These are phyloP conservation scores for Chloropsis cyanopogon DNA, from an alignment of 2,113 vertebrate species.

Conservation along the genomic window DNA sequence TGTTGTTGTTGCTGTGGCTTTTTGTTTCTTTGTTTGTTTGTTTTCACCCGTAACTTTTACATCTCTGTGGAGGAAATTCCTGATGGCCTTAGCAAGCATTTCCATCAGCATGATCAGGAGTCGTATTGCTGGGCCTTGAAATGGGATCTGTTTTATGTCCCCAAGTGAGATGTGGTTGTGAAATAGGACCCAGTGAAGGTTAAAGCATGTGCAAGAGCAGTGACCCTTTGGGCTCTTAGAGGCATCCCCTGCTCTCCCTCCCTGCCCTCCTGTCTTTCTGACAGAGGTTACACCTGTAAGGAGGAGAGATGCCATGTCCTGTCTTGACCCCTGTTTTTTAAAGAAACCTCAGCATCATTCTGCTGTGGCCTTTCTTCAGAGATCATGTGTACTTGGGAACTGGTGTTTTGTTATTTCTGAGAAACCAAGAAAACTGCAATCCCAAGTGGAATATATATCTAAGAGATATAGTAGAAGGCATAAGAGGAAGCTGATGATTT, in stretches of 20 bases:
- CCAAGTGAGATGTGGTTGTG: not conserved
- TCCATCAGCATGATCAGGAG: not conserved
- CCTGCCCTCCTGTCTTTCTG: not conserved
- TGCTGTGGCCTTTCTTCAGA: not conserved
- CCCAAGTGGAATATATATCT: not conserved
- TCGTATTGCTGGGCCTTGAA: not conserved
- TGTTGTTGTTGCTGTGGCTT: no score
- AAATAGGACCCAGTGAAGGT: not conserved
- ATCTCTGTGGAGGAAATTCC: not conserved
- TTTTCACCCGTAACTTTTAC: not conserved
- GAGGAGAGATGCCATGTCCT: not conserved
- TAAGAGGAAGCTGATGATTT: not conserved
- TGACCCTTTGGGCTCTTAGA: not conserved
- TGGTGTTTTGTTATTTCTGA: not conserved
- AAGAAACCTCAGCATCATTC: not conserved
- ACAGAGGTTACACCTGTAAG: not conserved
- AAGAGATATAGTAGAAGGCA: not conserved
- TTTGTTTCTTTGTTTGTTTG: not conserved
- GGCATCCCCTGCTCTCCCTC: not conserved
- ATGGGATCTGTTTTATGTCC: not conserved
- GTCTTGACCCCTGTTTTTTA: not conserved
- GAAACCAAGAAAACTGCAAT: not conserved
- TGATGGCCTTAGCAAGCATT: not conserved
- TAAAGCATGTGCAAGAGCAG: fast-evolving
- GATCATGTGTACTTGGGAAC: not conserved